Conservation (phyloP, 1,140 invertebrate species). For the Antheraea mylitta region DNA sequence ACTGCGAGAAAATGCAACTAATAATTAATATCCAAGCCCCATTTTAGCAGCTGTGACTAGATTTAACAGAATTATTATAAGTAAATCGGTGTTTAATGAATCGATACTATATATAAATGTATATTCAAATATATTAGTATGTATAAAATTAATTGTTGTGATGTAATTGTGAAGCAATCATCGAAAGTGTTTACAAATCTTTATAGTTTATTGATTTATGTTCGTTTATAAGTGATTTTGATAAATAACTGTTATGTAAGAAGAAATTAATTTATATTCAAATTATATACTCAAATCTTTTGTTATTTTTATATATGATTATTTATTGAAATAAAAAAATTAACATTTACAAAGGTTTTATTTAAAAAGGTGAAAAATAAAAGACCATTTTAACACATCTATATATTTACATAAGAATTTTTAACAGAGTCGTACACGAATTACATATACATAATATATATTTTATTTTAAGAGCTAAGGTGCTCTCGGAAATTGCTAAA, state of each 20-base stretch:
- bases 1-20: background rate
- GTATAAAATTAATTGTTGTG: slow-evolving; percentile 5
- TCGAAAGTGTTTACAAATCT: background rate
- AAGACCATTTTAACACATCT: slow-evolving; percentile 73
- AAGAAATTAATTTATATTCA: background rate
- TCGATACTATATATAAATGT: slow-evolving; percentile 2
- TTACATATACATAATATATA: slow-evolving; percentile 47
- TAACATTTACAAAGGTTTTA: background rate
- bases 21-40: background rate
- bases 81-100: slow-evolving; percentile 5
- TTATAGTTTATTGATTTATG: background rate
- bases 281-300: slow-evolving; percentile 8
- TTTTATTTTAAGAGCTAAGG: slow-evolving; percentile 46
- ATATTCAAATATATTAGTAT: background rate
- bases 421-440: slow-evolving; percentile 74
- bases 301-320: background rate
- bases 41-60: background rate
- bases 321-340: background rate
- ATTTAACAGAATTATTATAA: background rate
- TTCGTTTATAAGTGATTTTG: background rate
- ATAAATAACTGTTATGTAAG: background rate
- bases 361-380: slow-evolving; percentile 41
- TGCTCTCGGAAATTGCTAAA: slow-evolving; percentile 41
- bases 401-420: slow-evolving; percentile 78
- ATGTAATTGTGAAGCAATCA: slow-evolving; percentile 3